phyloP scores from a whole-genome alignment of 2,888 invertebrate species.

The Schizaphis graminum region DNA sequence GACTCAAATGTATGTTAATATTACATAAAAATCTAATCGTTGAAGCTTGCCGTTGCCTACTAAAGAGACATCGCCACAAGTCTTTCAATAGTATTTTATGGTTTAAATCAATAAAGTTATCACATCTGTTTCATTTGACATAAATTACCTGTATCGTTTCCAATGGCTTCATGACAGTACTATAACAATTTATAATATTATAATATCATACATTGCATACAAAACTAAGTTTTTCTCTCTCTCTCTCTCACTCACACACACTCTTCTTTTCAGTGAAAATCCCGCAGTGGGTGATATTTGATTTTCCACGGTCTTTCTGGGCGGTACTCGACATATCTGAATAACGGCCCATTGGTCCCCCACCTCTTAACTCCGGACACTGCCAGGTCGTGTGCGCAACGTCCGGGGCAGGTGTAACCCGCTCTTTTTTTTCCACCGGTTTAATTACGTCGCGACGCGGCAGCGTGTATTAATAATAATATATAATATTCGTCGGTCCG shows the following conservation, averaged over 20 bases:
- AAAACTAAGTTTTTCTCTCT: not conserved
- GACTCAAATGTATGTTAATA: not conserved
- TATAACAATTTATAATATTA: not conserved
- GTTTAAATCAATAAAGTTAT: not conserved
- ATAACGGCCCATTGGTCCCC: slow-evolving; percentile 17
- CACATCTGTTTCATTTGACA: not conserved
- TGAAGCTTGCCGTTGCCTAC: not conserved
- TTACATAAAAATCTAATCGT: not conserved
- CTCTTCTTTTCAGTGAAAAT: not conserved
- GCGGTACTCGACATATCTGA: slow-evolving; percentile 37
- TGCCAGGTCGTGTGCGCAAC: slow-evolving; percentile 12
- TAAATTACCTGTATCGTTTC: not conserved
- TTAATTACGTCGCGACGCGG: slow-evolving; percentile 53
- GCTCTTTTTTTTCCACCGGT: slow-evolving; percentile 17
- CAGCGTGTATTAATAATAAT: slow-evolving; percentile 6
- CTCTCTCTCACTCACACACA: not conserved
- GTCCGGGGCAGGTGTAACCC: slow-evolving; percentile 65
- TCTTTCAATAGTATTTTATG: not conserved
- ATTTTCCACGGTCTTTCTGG: slow-evolving; percentile 54
- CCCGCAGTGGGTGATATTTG: not conserved
- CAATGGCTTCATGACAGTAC: too few species aligned
- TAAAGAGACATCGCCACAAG: too few species aligned
- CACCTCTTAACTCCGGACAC: not conserved
- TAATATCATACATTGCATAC: not conserved
- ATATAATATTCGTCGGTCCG: slow-evolving; percentile 48